Conservation (phyloP, 2,888 invertebrate genomes). For the Mythimna albipuncta region DNA sequence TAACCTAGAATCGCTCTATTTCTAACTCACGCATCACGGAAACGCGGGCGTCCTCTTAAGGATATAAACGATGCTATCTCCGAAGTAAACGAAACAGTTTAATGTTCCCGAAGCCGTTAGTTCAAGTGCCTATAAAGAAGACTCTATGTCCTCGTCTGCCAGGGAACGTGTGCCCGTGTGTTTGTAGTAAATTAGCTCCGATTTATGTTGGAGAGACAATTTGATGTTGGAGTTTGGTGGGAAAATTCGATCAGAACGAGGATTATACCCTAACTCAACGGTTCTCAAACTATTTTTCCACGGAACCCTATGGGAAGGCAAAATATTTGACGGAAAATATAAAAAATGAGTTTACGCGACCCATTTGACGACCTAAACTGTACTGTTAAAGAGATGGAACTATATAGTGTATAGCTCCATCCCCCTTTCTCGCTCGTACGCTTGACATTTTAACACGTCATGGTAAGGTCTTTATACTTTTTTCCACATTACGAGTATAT, state of each 20-base stretch:
- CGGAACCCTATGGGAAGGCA: too few species aligned
- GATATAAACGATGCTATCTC: conserved; percentile 62
- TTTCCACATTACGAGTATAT: too few species aligned
- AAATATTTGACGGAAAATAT: too few species aligned
- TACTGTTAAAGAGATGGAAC: too few species aligned
- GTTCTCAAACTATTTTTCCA: too few species aligned
- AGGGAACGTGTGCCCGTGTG: conserved; percentile 25
- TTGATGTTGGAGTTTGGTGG: conserved; percentile 4
- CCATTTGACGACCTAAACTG: too few species aligned
- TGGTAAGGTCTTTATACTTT: too few species aligned
- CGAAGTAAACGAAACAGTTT: conserved; percentile 54
- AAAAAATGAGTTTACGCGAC: too few species aligned
- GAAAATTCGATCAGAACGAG: conserved; percentile 7
- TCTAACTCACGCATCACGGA: conserved; percentile 46
- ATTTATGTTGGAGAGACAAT: conserved; percentile 26
- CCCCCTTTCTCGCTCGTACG: too few species aligned
- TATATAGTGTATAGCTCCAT: too few species aligned
- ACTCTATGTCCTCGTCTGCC: conserved; percentile 17
- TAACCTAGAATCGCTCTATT: conserved; percentile 28
- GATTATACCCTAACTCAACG: not conserved
- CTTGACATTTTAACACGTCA: too few species aligned
- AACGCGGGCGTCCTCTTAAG: conserved; percentile 54
- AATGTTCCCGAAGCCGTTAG: conserved; percentile 55
- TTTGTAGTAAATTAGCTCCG: conserved; percentile 28
- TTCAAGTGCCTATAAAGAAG: conserved; percentile 54